Evolutionary conservation across 2,888 invertebrate genomes (phyloP).

Genomic region (Mythimna impura): DNA sequence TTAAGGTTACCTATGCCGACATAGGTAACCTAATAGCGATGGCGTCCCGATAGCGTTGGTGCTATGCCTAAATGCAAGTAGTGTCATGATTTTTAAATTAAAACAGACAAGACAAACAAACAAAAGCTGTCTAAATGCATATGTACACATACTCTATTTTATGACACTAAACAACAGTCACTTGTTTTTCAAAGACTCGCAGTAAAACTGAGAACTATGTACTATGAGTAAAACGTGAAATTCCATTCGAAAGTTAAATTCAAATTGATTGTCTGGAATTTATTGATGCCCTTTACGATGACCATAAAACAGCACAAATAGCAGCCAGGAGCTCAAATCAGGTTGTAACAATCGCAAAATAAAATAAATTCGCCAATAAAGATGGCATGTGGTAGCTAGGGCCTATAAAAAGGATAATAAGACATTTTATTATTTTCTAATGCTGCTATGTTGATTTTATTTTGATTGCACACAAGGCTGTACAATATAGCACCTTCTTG

Average conservation of each 20-base stretch:
- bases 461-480: neutral
- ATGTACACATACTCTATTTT: neutral
- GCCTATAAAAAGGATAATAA: slow-evolving; percentile 40
- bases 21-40: too few species aligned
- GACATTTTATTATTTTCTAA: slow-evolving; percentile 38
- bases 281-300: slow-evolving; percentile 62
- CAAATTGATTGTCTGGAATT: slow-evolving; percentile 62
- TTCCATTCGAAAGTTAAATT: slow-evolving; percentile 44
- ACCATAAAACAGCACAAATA: slow-evolving; percentile 53
- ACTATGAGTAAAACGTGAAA: slow-evolving; percentile 39
- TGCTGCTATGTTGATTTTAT: slow-evolving; percentile 19
- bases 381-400: slow-evolving; percentile 43
- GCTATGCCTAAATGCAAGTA: too few species aligned
- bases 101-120: neutral
- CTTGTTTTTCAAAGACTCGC: slow-evolving; percentile 5
- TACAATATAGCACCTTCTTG: neutral
- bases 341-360: slow-evolving; percentile 57
- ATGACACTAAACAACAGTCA: neutral
- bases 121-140: neutral
- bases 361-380: slow-evolving; percentile 62
- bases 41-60: too few species aligned
- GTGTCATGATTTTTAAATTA: neutral
- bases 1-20: too few species aligned
- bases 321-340: slow-evolving; percentile 51
- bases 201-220: slow-evolving; percentile 30